Percentiles rank a stretch among this genome's conserved stretches.
phyloP scores from a whole-genome alignment of 2,888 invertebrate genomes.

The Malthinus flaveolus region DNA sequence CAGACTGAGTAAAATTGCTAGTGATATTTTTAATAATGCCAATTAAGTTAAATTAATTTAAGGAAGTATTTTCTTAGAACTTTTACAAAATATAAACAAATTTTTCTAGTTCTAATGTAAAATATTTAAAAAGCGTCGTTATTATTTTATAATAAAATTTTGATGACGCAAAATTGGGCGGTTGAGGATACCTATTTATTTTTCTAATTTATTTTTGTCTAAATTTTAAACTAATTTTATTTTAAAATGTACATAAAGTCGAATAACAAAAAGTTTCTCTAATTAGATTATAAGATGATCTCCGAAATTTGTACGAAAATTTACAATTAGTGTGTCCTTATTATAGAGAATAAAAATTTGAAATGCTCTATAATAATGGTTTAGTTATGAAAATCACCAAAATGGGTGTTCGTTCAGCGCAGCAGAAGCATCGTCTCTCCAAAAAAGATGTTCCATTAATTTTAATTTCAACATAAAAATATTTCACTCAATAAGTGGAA shows the following conservation, averaged over 20 bases:
- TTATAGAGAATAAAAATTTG: too few species aligned
- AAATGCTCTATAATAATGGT: too few species aligned
- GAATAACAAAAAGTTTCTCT: too few species aligned
- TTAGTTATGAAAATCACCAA: too few species aligned
- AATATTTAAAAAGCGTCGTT: conserved; percentile 8
- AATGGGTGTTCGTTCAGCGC: too few species aligned
- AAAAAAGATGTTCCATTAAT: too few species aligned
- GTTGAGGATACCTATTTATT: conserved; percentile 17
- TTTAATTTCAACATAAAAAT: too few species aligned
- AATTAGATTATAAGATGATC: not conserved
- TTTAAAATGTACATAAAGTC: not conserved
- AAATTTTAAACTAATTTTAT: not conserved
- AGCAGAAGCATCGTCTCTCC: too few species aligned
- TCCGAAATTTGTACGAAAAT: not conserved
- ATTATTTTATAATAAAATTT: conserved; percentile 12
- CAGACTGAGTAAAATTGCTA: conserved; percentile 23
- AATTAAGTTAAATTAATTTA: conserved; percentile 3
- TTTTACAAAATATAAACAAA: not conserved
- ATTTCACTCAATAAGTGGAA: too few species aligned
- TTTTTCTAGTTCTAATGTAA: conserved; percentile 12
- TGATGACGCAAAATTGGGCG: conserved; percentile 19
- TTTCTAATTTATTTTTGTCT: conserved; percentile 11
- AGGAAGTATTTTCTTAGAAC: conserved; percentile 18
- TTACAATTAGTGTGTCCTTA: too few species aligned
- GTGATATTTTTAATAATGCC: conserved; percentile 12